Percentiles rank a stretch among this genome's conserved stretches.
Evolutionary conservation across 2,113 vertebrate species (phyloP).

Genomic region (Forbesichthys papilliferus): DNA sequence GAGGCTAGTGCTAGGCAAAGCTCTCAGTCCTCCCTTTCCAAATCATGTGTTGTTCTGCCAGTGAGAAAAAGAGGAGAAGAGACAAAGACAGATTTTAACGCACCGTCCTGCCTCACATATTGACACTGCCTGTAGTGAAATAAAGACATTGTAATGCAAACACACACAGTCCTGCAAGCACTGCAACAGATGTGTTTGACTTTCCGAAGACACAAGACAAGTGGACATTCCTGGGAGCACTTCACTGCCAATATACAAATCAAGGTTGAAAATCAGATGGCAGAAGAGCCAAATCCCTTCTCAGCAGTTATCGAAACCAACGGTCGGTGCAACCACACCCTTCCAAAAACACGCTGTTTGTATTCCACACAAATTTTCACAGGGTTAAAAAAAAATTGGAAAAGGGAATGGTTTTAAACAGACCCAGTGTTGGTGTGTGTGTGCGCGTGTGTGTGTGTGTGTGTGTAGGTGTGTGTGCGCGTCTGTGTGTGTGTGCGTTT

Average conservation of each 20-base stretch:
- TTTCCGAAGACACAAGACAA: constrained; percentile 48
- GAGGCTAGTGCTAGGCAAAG: constrained; percentile 89
- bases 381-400: constrained; percentile 23
- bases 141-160: constrained; percentile 52
- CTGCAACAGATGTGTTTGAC: constrained; percentile 73
- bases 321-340: constrained; percentile 62
- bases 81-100: constrained; percentile 72
- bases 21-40: constrained; percentile 94
- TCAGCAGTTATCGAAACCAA: constrained; percentile 41
- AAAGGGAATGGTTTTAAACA: constrained; percentile 10
- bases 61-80: constrained; percentile 52
- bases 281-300: constrained; percentile 31
- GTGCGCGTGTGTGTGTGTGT: background rate
- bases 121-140: constrained; percentile 73
- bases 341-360: constrained; percentile 23
- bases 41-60: constrained; percentile 79
- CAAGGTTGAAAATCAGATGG: constrained; percentile 55
- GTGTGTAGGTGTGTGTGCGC: background rate
- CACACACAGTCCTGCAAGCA: constrained; percentile 44
- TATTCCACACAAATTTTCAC: constrained; percentile 24
- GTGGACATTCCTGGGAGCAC: constrained; percentile 45
- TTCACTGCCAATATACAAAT: constrained; percentile 54
- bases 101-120: constrained; percentile 64
- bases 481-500: background rate
- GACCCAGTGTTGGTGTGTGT: background rate